Evolutionary conservation across 2,888 invertebrate genomes (phyloP), one percentile per base, ranked within the genome.

Genomic region (Icerya purchasi): DNA sequence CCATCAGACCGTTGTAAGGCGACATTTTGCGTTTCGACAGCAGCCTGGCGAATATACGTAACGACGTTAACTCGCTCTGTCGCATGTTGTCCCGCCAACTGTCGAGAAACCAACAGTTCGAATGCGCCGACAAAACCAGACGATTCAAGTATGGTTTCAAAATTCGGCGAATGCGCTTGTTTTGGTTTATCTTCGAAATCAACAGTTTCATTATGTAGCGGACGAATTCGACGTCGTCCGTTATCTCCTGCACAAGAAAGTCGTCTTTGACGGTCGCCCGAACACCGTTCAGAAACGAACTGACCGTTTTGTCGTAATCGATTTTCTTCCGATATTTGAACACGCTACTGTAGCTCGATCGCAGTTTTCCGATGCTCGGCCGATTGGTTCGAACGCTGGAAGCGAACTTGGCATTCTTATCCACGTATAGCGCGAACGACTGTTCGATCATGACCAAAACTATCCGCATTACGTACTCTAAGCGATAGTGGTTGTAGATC

Each of bases 61-160:
- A 66, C 0, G 82, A 77, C 51, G 76, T 73, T 56, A 78, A 71
- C 69, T 83, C 83, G 55, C 74, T 75, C n/a, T 68, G 68, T 61
- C 75, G 74, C 51, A 72, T 72, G 63, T 75, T 74, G 22, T 72
- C 74, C 58, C 77, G 77, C 66, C 81, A 79, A 20, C 78, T 77
- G 57, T 82, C 80, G 49, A 82, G 70, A 68, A 81, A 81, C 80
- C 81, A 82, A 2, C 78, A 77, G 63, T 80, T 77, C 63, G 79
- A 80, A 64, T 80, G 74, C 0, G 82, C 81, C 3, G 76, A 73
- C 2, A 72, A 67, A 66, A 79, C 82, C 19, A 83, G 70, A 51
- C 73, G 73, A 54, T 77, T 76, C n/a, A 84, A 68, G 64, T 80
- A 83, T 0, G 82, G 81, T 22, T 55, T 55, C 24, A 55, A 8